These are phyloP conservation scores for Platycheirus albimanus DNA, from an alignment of 2,888 invertebrate genomes.

Conservation along the genomic window DNA sequence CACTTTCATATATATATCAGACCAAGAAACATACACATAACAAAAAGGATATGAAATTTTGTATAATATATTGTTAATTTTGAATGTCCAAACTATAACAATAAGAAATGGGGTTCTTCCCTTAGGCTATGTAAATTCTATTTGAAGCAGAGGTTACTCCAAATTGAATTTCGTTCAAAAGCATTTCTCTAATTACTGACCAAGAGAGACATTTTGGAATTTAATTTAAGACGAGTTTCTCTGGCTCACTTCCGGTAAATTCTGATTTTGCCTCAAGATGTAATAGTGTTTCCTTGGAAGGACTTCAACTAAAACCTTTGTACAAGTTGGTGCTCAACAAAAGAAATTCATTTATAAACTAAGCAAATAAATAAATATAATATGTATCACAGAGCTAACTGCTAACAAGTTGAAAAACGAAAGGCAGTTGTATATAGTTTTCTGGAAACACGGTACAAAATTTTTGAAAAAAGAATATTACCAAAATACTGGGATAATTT, in stretches of 20 bases:
- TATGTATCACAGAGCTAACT: too few relatives aligned
- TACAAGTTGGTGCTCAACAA: background rate
- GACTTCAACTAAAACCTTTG: background rate
- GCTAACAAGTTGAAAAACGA: too few relatives aligned
- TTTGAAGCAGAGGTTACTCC: conserved; percentile 33
- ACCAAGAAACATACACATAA: background rate
- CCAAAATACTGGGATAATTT: too few relatives aligned
- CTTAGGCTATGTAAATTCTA: conserved; percentile 29
- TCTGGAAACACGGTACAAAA: too few relatives aligned
- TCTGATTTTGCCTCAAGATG: conserved; percentile 3
- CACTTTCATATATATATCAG: too few relatives aligned
- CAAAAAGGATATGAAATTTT: conserved; percentile 32
- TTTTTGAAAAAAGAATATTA: too few relatives aligned
- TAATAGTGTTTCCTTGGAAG: conserved; percentile 5
- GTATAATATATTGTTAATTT: conserved; percentile 33
- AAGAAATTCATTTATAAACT: too few relatives aligned
- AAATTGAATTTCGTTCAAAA: conserved; percentile 22
- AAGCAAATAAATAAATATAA: too few relatives aligned
- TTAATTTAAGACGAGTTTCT: conserved; percentile 27
- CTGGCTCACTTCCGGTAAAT: conserved; percentile 20
- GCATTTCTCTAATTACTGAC: conserved; percentile 45
- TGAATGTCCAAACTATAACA: conserved; percentile 40
- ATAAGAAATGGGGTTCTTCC: conserved; percentile 37
- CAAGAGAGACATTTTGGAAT: conserved; percentile 36
- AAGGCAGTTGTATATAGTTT: too few relatives aligned